A percentile compares a stretch with the other conserved stretches of the same genome.
Evolutionary conservation across 2,888 invertebrate genomes (phyloP).

Genomic region (Dascillus cervinus): DNA sequence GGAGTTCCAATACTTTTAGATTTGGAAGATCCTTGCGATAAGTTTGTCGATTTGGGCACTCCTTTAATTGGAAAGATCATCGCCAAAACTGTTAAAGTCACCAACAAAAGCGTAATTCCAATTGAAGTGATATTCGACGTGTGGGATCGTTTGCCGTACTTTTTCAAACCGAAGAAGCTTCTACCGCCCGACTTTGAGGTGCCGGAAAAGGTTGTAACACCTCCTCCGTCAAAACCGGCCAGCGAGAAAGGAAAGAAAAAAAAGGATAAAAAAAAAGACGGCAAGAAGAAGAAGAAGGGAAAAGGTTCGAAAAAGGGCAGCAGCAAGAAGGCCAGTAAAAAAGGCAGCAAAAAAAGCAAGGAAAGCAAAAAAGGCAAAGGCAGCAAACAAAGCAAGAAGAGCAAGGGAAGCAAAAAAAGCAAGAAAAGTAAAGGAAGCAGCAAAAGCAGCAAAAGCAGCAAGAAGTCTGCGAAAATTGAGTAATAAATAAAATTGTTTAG

Average conservation of each 20-base stretch:
- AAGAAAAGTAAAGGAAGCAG: conserved; percentile 12
- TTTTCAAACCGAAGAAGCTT: conserved; percentile 17
- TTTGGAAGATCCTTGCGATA: conserved; percentile 36
- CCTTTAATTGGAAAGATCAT: conserved; percentile 44
- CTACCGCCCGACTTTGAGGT: conserved; percentile 26
- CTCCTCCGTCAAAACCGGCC: conserved; percentile 4
- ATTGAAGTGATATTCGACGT: conserved; percentile 50
- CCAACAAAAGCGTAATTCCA: conserved; percentile 49
- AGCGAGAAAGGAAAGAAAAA: background rate
- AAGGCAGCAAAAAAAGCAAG: conserved; percentile 11
- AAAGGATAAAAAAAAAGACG: background rate
- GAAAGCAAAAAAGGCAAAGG: conserved; percentile 10
- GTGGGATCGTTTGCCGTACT: conserved; percentile 42
- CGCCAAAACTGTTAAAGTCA: conserved; percentile 48
- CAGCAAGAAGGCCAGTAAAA: conserved; percentile 9
- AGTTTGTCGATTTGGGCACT: conserved; percentile 39
- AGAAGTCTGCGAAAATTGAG: conserved; percentile 1
- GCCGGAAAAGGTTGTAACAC: conserved; percentile 12
- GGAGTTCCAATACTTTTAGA: conserved; percentile 41
- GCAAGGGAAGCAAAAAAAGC: conserved; percentile 6
- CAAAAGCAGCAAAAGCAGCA: conserved; percentile 8
- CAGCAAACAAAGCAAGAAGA: conserved; percentile 7
- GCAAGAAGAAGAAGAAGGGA: conserved; percentile 7
- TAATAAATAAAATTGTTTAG: no score
- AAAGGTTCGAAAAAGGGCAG: conserved; percentile 14